Conservation (phyloP, 1,140 invertebrate species). For the Onthophagus taurus region DNA sequence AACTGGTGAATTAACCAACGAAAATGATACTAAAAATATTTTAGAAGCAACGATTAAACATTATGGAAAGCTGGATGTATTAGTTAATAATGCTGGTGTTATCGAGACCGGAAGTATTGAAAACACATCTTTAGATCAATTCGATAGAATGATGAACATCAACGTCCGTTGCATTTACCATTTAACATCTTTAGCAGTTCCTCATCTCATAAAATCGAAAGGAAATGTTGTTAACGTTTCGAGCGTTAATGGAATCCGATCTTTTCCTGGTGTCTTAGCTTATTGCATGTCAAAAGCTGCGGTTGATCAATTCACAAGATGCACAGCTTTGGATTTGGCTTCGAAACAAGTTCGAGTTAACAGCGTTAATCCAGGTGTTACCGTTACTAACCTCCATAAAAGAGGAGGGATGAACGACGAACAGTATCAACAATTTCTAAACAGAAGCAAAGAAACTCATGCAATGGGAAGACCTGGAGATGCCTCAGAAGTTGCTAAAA, state of each 20-base stretch:
- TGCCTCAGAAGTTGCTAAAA: conserved; percentile 62
- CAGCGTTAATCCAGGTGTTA: conserved; percentile 71
- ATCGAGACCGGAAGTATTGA: conserved; percentile 74
- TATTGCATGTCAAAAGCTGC: conserved; percentile 86
- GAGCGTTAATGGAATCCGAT: conserved; percentile 74
- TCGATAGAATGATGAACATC: conserved; percentile 72
- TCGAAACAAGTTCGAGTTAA: conserved; percentile 77
- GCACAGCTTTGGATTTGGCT: conserved; percentile 69
- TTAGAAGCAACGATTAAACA: conserved; percentile 58
- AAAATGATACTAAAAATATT: conserved; percentile 62
- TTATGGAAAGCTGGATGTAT: conserved; percentile 63
- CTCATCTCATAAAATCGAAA: conserved; percentile 70
- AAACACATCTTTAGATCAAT: conserved; percentile 71
- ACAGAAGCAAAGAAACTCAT: conserved; percentile 62
- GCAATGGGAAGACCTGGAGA: conserved; percentile 63
- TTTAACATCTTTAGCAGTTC: conserved; percentile 73
- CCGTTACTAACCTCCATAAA: conserved; percentile 60
- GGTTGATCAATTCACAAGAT: conserved; percentile 82
- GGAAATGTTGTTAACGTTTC: conserved; percentile 87
- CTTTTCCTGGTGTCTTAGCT: conserved; percentile 65
- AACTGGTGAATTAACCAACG: conserved; percentile 64
- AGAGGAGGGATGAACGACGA: conserved; percentile 58
- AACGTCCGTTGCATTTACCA: conserved; percentile 81
- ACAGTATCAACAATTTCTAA: conserved; percentile 57
- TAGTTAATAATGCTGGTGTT: conserved; percentile 84